A percentile compares a stretch with the other conserved stretches of the same genome.
Evolutionary conservation across 2,888 invertebrate species (phyloP).

Genomic region (Coleophora flavipennella): DNA sequence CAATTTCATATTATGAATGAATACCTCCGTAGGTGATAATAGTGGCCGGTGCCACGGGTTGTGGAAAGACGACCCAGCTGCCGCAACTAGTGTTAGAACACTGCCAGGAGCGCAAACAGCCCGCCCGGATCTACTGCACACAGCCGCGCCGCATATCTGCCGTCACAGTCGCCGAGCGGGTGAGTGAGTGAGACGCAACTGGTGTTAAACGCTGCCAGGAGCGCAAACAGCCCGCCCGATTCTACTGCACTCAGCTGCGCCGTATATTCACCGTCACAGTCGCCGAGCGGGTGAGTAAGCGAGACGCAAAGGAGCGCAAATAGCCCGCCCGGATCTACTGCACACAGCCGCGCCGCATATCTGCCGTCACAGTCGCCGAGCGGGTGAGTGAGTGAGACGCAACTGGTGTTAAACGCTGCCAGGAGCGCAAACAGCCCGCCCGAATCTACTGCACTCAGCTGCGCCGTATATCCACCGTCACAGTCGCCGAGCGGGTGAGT

Average conservation of each 20-base stretch:
- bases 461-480: slow-evolving; percentile 89
- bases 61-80: slow-evolving; percentile 96
- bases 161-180: slow-evolving; percentile 90
- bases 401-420: slow-evolving; percentile 86
- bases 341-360: slow-evolving; percentile 93
- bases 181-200: slow-evolving; percentile 90
- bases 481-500: slow-evolving; percentile 91
- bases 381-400: slow-evolving; percentile 89
- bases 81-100: slow-evolving; percentile 94
- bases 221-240: slow-evolving; percentile 80
- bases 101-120: slow-evolving; percentile 69
- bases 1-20: too few relatives aligned
- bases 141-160: slow-evolving; percentile 95
- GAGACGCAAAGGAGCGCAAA: too few relatives aligned
- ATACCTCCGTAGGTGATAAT: slow-evolving; percentile 70
- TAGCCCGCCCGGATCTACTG: slow-evolving; percentile 88
- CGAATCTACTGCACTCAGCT: slow-evolving; percentile 96
- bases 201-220: slow-evolving; percentile 81
- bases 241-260: slow-evolving; percentile 95
- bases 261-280: slow-evolving; percentile 92
- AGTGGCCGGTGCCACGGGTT: slow-evolving; percentile 89
- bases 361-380: slow-evolving; percentile 91
- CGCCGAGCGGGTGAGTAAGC: slow-evolving; percentile 90
- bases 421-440: slow-evolving; percentile 75
- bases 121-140: slow-evolving; percentile 91